phyloP scores from a whole-genome alignment of 2,113 vertebrate genomes.

The Dasypus novemcinctus region DNA sequence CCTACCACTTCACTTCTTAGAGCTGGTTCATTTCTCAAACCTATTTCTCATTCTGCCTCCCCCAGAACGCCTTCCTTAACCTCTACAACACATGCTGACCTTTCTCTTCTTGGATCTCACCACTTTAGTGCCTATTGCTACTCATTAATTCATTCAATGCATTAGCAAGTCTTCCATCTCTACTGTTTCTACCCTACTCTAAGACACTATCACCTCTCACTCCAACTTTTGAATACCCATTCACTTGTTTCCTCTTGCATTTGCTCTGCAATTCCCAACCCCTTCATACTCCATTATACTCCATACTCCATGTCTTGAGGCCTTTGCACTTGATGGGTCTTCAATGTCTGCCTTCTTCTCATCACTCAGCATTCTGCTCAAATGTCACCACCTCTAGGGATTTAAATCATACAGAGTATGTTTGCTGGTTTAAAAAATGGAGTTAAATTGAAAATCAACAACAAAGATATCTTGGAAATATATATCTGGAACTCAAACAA shows the following conservation, averaged over 20 bases:
- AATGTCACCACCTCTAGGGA: background rate
- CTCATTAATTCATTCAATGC: background rate
- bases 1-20: background rate
- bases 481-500: background rate
- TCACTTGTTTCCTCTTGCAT: background rate
- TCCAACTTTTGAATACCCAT: background rate
- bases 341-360: background rate
- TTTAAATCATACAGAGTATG: no score
- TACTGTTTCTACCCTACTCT: background rate
- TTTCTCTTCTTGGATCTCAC: background rate
- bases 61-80: background rate
- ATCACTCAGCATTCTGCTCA: background rate
- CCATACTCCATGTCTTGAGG: background rate
- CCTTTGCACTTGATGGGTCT: background rate
- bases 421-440: no score
- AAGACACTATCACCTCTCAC: background rate
- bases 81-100: background rate
- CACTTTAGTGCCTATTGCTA: background rate
- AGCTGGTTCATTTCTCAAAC: background rate
- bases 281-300: background rate
- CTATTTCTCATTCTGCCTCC: background rate
- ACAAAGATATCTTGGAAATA: no score
- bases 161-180: background rate
- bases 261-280: background rate
- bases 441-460: no score